Base-by-base conservation (phyloP, 53 echinoderm and acorn worm genomes). In the Holothuria scabra region DNA sequence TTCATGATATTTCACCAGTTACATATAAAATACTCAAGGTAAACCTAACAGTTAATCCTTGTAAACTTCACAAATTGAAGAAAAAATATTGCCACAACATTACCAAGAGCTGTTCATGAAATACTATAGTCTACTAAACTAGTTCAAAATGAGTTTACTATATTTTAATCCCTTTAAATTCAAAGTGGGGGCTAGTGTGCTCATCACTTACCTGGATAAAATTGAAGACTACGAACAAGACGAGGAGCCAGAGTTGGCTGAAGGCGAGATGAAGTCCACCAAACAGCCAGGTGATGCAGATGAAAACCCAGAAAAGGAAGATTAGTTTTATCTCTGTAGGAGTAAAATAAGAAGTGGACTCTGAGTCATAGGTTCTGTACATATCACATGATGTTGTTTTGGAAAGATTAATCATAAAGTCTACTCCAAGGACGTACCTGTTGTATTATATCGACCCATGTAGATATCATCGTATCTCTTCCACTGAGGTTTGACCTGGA, bases 401-500 rank as follows among this genome's bases (percentile, higher is more conserved):
- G 14, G 52, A 48, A 48, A 48, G 12, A 12, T 48, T 48, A 10
- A 1, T 48, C 48, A 35, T 35, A 4, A 6, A 4, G 35, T 35
- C 6, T 35, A 6, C 6, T 46, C 38, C n/a, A 65, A 22, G 65
- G 0, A 14, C 18, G 49, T 52, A 97, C 99, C 99, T 84, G 99
- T 94, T n/a, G 99, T 97, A 74, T 97, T 97, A 46, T 97, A 97
- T 85, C 99, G 92, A 46, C 99, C 99, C 92, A 92, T 92, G 84
- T 97, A 97, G 78, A 97, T 88, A 66, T 97, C 99, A 83, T 97
- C 99, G 26, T 97, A 97, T 63, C 94, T 86, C 86, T 97, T 97
- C 99, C 99, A 97, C 70, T 97, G 99, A 1, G 99, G 99, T 84
- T 94, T 97, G 67, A 97, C 99, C 46, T 94, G 99, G 84, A 92